Base-by-base conservation (phyloP, 1,140 invertebrate species). In the Piezodorus guildinii region DNA sequence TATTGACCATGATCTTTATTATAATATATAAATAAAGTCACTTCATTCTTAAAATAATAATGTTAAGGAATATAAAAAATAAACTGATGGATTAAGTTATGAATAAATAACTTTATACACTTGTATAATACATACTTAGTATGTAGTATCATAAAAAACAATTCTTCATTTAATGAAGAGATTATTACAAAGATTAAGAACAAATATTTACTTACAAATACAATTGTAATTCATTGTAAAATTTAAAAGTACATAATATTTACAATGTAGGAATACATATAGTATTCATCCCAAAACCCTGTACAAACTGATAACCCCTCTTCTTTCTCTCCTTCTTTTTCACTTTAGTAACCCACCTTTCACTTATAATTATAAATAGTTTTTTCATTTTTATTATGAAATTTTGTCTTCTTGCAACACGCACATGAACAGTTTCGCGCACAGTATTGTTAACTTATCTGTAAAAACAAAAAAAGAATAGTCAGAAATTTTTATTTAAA, bases 361-460 rank as follows among this genome's bases (percentile, higher is more conserved):
- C 34, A 39, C 3, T 39, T 39, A 39, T 39, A 8, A 10, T 39
- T 39, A 39, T 10, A 39, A 39, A 39, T 12, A 10, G 34, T 39
- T 10, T 39, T 39, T 39, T 10, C 34, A 39, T 39, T 52, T 52
- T n/a, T 4, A 2, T 43, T 15, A 64, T 60, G 21, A 64, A 34
- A 43, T 58, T 56, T 66, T 66, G 25, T 51, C 63, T 43, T 83
- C 77, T 73, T 87, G 85, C 63, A 84, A 81, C 62, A 87, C 79
- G 73, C 85, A 87, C 67, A 87, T 74, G 71, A 89, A 89, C 69
- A 87, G 75, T 75, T 87, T 89, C 14, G 85, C 84, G 71, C 85
- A 88, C 49, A 77, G 71, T 58, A 82, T 71, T 68, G 87, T 88
- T 63, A 88, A 82, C 39, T 76, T 70, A 69, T 83, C 78, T 72